Evolutionary conservation across 1,140 invertebrate species (phyloP).

Genomic region (Holotrichia oblita): DNA sequence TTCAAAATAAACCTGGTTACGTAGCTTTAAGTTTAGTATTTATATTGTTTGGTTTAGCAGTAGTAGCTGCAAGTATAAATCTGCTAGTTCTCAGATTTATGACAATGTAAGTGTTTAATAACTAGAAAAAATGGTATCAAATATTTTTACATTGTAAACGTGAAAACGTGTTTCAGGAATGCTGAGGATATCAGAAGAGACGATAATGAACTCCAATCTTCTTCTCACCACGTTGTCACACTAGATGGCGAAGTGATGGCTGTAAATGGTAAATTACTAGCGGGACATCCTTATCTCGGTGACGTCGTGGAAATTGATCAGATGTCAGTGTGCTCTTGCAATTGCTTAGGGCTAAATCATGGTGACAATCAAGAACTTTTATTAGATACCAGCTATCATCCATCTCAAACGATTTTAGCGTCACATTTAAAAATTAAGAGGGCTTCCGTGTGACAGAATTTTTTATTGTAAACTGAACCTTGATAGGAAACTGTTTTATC

Average conservation of each 20-base stretch:
- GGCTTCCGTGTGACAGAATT: conserved; percentile 58
- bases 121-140: too few species aligned
- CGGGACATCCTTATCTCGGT: conserved; percentile 66
- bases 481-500: background rate
- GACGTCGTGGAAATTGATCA: conserved; percentile 67
- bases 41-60: conserved; percentile 96
- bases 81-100: conserved; percentile 96
- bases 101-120: conserved; percentile 82
- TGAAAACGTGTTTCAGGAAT: conserved; percentile 70
- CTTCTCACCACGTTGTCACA: conserved; percentile 77
- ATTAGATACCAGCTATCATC: conserved; percentile 64
- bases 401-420: conserved; percentile 56
- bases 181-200: conserved; percentile 88
- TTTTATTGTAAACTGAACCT: background rate
- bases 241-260: conserved; percentile 85
- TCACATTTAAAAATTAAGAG: conserved; percentile 56
- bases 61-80: conserved; percentile 98
- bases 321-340: conserved; percentile 78
- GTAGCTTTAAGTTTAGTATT: conserved; percentile 96
- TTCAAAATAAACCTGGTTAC: conserved; percentile 94
- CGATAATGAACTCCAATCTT: conserved; percentile 81
- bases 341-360: conserved; percentile 68
- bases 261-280: conserved; percentile 72
- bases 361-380: conserved; percentile 65
- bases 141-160: too few species aligned